These are phyloP conservation scores for Spinus pinus DNA, from an alignment of 2,797 vertebrate species.

Conservation along the genomic window DNA sequence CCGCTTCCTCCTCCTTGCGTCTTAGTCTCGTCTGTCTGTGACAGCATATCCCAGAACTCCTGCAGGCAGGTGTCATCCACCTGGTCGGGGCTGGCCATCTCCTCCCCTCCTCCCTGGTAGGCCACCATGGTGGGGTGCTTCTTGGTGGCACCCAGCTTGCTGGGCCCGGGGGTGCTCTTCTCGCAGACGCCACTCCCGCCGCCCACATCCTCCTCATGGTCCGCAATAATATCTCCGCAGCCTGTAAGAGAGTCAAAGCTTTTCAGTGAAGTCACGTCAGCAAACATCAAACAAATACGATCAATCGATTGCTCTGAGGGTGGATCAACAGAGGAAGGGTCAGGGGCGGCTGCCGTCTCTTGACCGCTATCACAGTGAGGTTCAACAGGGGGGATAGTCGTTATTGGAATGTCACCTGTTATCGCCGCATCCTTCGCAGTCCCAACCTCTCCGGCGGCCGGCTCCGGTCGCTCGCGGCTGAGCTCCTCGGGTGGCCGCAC, in stretches of 20 bases:
- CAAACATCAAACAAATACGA: constrained; percentile 92
- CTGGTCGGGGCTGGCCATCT: constrained; percentile 97
- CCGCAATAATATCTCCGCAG: constrained; percentile 98
- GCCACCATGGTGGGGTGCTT: constrained; percentile 87
- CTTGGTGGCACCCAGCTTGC: constrained; percentile 77
- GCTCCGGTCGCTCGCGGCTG: constrained; percentile 26
- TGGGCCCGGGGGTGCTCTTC: constrained; percentile 79
- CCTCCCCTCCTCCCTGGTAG: constrained; percentile 97
- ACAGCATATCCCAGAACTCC: constrained; percentile 96
- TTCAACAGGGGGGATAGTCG: constrained; percentile 73
- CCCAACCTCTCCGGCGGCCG: constrained; percentile 49
- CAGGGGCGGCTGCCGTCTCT: constrained; percentile 80
- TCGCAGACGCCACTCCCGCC: constrained; percentile 71
- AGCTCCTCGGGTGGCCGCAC: constrained; percentile 53
- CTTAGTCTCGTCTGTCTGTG: constrained; percentile 78
- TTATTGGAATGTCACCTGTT: constrained; percentile 76
- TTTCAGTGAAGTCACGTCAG: constrained; percentile 98
- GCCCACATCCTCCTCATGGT: constrained; percentile 92
- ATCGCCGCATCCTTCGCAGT: constrained; percentile 71
- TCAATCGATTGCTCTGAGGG: constrained; percentile 93
- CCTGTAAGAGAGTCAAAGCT: constrained; percentile 99
- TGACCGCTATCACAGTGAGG: constrained; percentile 77
- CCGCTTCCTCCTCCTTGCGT: constrained; percentile 8
- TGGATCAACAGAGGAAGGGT: constrained; percentile 86
- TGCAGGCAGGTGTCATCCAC: constrained; percentile 92